Evolutionary conservation across 2,797 vertebrate species (phyloP).

Genomic region (Fratercula arctica): DNA sequence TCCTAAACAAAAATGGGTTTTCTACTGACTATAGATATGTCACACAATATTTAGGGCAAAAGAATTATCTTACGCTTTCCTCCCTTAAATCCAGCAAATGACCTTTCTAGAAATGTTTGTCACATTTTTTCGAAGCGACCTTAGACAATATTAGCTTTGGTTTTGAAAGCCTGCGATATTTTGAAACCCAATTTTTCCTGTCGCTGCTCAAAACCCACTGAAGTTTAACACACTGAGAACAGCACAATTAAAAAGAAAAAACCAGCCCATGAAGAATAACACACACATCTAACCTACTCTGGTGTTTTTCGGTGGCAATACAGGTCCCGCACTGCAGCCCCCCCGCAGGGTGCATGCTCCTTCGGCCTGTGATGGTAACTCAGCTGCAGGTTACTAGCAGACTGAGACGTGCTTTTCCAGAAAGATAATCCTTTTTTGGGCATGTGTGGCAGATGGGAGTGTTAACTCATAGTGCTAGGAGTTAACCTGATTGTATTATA

Average conservation of each 20-base stretch:
- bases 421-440: background rate
- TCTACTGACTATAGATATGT: background rate
- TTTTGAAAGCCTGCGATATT: background rate
- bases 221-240: background rate
- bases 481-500: constrained; percentile 53
- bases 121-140: background rate
- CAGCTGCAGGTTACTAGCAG: background rate
- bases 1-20: background rate
- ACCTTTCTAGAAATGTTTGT: background rate
- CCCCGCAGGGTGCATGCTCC: rapidly evolving
- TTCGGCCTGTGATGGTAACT: background rate
- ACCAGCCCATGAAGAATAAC: background rate
- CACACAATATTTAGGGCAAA: background rate
- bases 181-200: background rate
- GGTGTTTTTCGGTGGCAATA: background rate
- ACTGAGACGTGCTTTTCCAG: background rate
- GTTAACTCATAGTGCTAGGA: constrained; percentile 40
- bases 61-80: background rate
- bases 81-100: background rate
- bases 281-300: background rate
- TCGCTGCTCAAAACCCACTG: background rate
- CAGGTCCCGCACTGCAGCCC: background rate
- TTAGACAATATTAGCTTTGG: background rate
- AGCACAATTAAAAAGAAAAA: background rate
- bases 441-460: constrained; percentile 39